Percentiles rank a stretch among this genome's conserved stretches.
Evolutionary conservation across 2,113 vertebrate species (phyloP).

Genomic region (Hippolais icterina): DNA sequence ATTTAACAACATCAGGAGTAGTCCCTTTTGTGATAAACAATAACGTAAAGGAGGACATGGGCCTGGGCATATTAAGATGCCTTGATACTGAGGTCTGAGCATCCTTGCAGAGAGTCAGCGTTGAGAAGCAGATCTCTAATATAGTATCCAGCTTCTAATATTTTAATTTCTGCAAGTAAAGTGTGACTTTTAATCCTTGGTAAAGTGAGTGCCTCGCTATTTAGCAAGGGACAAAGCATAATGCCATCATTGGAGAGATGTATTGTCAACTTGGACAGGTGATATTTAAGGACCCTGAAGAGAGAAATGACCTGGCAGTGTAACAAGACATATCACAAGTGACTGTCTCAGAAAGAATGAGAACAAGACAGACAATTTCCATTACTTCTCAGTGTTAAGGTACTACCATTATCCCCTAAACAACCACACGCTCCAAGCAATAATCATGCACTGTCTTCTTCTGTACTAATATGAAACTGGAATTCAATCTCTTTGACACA

Average conservation of each 20-base stretch:
- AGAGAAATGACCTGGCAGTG: conserved; percentile 67
- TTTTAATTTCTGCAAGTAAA: conserved; percentile 55
- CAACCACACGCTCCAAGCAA: conserved; percentile 55
- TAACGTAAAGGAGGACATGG: neutral
- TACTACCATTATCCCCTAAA: conserved; percentile 47
- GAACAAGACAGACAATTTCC: conserved; percentile 66
- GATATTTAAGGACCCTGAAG: conserved; percentile 65
- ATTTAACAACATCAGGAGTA: neutral
- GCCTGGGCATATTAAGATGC: neutral
- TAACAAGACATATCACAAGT: conserved; percentile 64
- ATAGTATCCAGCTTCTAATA: neutral
- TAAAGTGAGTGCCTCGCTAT: neutral
- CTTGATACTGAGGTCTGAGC: neutral
- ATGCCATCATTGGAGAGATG: conserved; percentile 43
- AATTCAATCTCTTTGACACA: conserved; percentile 73
- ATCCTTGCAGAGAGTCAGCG: neutral
- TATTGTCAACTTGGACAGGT: conserved; percentile 64
- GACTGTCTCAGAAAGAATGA: conserved; percentile 54
- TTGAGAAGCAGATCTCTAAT: neutral
- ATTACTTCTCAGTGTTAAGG: conserved; percentile 60
- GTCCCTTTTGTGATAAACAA: neutral
- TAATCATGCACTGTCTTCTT: conserved; percentile 61
- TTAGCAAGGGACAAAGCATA: conserved; percentile 44
- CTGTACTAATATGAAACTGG: conserved; percentile 63
- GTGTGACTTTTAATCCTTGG: neutral